These are phyloP conservation scores for Ophiodon elongatus DNA, from an alignment of 2,113 vertebrate species.

Conservation along the genomic window DNA sequence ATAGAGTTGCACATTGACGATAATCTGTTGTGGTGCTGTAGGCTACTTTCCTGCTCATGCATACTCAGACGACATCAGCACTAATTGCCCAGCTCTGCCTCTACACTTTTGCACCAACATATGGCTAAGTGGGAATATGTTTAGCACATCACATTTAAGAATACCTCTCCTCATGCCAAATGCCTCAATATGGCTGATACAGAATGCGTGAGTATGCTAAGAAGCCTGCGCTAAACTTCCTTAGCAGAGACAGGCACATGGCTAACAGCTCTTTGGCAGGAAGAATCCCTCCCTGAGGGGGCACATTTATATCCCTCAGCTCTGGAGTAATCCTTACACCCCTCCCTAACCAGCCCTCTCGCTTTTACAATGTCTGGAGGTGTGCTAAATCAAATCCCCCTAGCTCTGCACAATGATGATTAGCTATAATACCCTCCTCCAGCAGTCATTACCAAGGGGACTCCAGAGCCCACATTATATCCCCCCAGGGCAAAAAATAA, in stretches of 20 bases:
- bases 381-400: constrained; percentile 81
- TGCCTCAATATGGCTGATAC: constrained; percentile 47
- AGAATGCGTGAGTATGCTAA: constrained; percentile 26
- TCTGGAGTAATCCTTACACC: constrained; percentile 74
- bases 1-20: constrained; percentile 35
- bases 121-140: constrained; percentile 62
- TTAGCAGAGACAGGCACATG: constrained; percentile 46
- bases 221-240: constrained; percentile 36
- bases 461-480: constrained; percentile 67
- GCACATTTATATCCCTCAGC: constrained; percentile 75
- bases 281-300: constrained; percentile 63
- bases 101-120: constrained; percentile 38
- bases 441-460: constrained; percentile 75
- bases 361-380: constrained; percentile 79
- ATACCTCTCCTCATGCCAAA: constrained; percentile 31
- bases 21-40: constrained; percentile 49
- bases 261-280: constrained; percentile 64
- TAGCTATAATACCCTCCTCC: constrained; percentile 80
- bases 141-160: constrained; percentile 52
- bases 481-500: constrained; percentile 71
- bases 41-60: constrained; percentile 37
- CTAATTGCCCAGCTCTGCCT: constrained; percentile 52
- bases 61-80: constrained; percentile 45
- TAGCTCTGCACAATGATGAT: constrained; percentile 82
- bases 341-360: constrained; percentile 72